Percentiles rank a stretch among this genome's conserved stretches.
These are phyloP conservation scores for Drosophila picticornis DNA, from an alignment of 2,888 invertebrate genomes.

Conservation along the genomic window DNA sequence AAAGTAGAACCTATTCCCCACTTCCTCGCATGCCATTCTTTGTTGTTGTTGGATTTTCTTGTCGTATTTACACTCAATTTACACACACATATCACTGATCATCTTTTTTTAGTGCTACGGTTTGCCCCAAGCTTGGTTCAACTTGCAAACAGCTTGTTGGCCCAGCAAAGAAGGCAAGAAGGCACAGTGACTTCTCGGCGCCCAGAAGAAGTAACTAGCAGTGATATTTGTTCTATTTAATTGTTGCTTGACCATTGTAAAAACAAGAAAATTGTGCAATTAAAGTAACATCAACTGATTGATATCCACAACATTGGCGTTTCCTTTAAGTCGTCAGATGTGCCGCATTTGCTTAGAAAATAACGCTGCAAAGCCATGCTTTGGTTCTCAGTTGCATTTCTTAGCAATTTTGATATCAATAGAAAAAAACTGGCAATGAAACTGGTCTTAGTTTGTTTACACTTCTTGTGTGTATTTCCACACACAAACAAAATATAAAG, in stretches of 20 bases:
- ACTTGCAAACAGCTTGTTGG: constrained; percentile 83
- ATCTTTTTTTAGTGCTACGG: constrained; percentile 82
- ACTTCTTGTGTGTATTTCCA: not conserved
- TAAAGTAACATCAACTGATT: constrained; percentile 47
- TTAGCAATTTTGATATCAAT: not conserved
- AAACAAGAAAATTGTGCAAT: constrained; percentile 45
- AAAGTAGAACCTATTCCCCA: not conserved
- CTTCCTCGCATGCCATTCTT: not conserved
- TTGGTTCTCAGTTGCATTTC: not conserved
- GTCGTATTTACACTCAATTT: not conserved
- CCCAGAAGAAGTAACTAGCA: constrained; percentile 1
- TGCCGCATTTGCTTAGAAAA: not conserved
- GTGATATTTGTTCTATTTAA: constrained; percentile 1
- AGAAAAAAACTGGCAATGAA: not conserved
- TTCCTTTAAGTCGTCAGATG: constrained; percentile 26
- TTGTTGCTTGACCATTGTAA: constrained; percentile 43
- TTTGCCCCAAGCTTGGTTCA: constrained; percentile 82
- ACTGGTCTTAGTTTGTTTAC: not conserved
- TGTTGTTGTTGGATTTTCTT: not conserved
- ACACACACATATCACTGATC: constrained; percentile 46
- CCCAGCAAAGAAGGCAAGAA: constrained; percentile 53
- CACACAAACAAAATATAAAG: not conserved
- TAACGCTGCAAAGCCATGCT: not conserved
- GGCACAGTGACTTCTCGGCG: constrained; percentile 24
- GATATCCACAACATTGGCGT: constrained; percentile 26